A percentile compares a stretch with the other conserved stretches of the same genome.
Conservation (phyloP, 2,113 vertebrate species). For the Hemibagrus wyckioides region DNA sequence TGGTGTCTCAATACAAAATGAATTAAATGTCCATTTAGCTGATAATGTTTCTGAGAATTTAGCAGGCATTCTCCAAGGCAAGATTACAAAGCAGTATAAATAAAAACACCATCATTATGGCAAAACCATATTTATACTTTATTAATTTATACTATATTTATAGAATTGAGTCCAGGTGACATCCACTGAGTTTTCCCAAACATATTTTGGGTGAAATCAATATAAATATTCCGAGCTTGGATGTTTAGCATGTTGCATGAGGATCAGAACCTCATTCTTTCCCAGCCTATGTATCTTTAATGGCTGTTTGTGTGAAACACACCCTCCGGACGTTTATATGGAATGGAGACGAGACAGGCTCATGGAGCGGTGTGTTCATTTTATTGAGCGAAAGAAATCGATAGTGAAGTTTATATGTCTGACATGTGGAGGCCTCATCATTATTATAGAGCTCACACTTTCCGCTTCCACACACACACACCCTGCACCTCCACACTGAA, state of each 20-base stretch:
- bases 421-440: conserved; percentile 70
- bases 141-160: too few species aligned
- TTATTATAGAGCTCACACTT: conserved; percentile 58
- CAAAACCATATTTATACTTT: not conserved
- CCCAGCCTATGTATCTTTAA: conserved; percentile 15
- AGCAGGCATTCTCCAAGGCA: not conserved
- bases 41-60: not conserved
- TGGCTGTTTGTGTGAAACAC: conserved; percentile 25
- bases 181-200: not conserved
- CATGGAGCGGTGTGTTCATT: conserved; percentile 20
- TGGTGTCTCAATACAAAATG: not conserved
- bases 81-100: not conserved
- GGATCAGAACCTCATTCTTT: not conserved
- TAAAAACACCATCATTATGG: not conserved
- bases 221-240: not conserved
- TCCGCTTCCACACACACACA: conserved; percentile 54
- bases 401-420: conserved; percentile 72
- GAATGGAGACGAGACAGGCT: conserved; percentile 31
- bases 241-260: not conserved
- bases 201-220: not conserved
- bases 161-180: not conserved
- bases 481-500: conserved; percentile 23
- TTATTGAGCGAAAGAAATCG: conserved; percentile 65
- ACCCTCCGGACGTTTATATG: conserved; percentile 16
- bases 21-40: not conserved